These are phyloP conservation scores for Aspidapion aeneum DNA, from an alignment of 2,888 invertebrate genomes.

Conservation along the genomic window DNA sequence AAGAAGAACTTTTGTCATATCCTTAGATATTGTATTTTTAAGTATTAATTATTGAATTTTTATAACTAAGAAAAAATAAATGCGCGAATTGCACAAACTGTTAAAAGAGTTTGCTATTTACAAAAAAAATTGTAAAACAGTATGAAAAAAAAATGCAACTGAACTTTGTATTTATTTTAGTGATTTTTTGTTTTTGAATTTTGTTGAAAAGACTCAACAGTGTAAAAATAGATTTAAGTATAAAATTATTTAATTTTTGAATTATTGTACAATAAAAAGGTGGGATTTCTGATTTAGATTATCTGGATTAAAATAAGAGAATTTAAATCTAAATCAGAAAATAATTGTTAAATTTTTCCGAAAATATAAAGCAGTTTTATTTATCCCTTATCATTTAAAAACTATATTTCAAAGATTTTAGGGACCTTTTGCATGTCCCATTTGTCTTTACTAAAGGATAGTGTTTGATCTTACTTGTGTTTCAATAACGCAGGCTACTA, in stretches of 20 bases:
- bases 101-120: background rate
- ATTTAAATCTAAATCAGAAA: too few species aligned
- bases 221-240: background rate
- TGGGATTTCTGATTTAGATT: background rate
- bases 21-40: conserved; percentile 32
- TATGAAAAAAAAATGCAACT: background rate
- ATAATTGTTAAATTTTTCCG: too few species aligned
- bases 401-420: too few species aligned
- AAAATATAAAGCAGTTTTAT: too few species aligned
- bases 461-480: too few species aligned
- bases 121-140: conserved; percentile 3
- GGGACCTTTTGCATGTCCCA: too few species aligned
- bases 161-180: background rate
- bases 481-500: too few species aligned
- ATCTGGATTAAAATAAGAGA: background rate
- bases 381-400: too few species aligned
- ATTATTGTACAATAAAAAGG: background rate
- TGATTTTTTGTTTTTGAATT: background rate
- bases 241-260: background rate
- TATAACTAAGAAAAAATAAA: background rate
- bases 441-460: too few species aligned
- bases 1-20: conserved; percentile 71
- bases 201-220: background rate
- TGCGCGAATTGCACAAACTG: conserved; percentile 1
- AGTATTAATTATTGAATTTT: conserved; percentile 15